Conservation (phyloP, 2,888 invertebrate genomes). For the Leucoptera coffeella region DNA sequence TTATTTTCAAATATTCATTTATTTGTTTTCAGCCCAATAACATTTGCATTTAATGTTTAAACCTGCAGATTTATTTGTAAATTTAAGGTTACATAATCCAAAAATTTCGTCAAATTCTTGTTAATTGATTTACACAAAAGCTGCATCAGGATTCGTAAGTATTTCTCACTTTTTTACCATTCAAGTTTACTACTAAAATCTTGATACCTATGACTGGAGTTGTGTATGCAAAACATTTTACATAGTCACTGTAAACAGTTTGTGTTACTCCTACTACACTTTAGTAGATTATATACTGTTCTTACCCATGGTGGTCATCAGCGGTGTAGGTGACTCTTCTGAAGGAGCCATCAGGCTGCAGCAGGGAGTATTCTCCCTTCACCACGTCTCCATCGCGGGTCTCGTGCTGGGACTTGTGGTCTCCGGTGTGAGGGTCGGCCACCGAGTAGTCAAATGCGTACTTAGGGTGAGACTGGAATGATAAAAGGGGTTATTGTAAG, state of each 20-base stretch:
- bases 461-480: constrained; percentile 26
- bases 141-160: too few species aligned
- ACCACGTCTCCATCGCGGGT: constrained; percentile 36
- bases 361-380: constrained; percentile 3
- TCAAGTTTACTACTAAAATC: constrained; percentile 1
- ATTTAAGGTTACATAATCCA: too few species aligned
- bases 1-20: too few species aligned
- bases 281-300: constrained; percentile 1
- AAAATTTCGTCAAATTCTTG: too few species aligned
- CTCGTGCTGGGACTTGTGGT: constrained; percentile 30
- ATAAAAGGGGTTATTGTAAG: too few species aligned
- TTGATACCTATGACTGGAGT: constrained; percentile 1
- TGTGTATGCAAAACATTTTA: too few species aligned
- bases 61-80: too few species aligned
- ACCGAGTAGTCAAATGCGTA: constrained; percentile 47
- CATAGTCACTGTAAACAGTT: too few species aligned
- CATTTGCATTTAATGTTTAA: too few species aligned
- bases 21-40: too few species aligned
- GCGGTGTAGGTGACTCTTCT: constrained; percentile 14
- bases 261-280: constrained; percentile 1
- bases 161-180: too few species aligned
- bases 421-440: constrained; percentile 20
- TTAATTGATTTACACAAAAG: too few species aligned
- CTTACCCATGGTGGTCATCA: constrained; percentile 5
- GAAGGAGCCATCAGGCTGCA: constrained; percentile 11